Percentiles rank a stretch among this genome's conserved stretches.
Conservation (phyloP, 2,888 invertebrate genomes). For the Agriotes lineatus region DNA sequence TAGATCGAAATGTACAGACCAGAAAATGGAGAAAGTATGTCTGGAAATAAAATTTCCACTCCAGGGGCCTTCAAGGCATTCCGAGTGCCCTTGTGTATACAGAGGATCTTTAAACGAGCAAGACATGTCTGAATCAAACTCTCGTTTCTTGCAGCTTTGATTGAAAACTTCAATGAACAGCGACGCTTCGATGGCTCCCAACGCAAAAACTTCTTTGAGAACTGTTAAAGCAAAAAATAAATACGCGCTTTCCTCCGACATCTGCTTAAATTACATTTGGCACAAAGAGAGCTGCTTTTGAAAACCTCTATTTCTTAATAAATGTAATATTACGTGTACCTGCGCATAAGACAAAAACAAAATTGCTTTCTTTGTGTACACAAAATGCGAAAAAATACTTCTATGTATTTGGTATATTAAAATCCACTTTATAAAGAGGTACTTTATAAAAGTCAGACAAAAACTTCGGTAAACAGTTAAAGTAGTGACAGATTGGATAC, state of each 20-base stretch:
- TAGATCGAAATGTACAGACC: conserved; percentile 9
- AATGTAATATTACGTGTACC: conserved; percentile 1
- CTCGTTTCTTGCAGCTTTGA: conserved; percentile 36
- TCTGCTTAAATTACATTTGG: conserved; percentile 41
- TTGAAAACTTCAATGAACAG: conserved; percentile 42
- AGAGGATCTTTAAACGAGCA: conserved; percentile 31
- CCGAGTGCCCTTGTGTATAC: conserved; percentile 22
- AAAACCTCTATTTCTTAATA: conserved; percentile 22
- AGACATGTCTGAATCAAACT: conserved; percentile 38
- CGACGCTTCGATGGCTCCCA: conserved; percentile 37
- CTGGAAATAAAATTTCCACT: conserved; percentile 25
- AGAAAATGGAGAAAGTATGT: conserved; percentile 22
- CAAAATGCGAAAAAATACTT: neutral
- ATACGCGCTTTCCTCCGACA: conserved; percentile 35
- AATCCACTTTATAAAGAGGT: conserved; percentile 6
- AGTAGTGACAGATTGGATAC: conserved; percentile 14
- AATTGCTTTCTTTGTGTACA: conserved; percentile 7
- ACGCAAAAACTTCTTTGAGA: conserved; percentile 40
- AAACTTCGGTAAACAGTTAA: conserved; percentile 15
- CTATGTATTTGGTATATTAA: conserved; percentile 4
- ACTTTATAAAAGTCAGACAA: conserved; percentile 19
- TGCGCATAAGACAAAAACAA: neutral
- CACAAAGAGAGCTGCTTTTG: conserved; percentile 14
- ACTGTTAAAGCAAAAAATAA: conserved; percentile 42
- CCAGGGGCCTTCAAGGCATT: conserved; percentile 11